These are phyloP conservation scores for Chionomys nivalis DNA, from an alignment of 2,113 vertebrate species.

Conservation along the genomic window DNA sequence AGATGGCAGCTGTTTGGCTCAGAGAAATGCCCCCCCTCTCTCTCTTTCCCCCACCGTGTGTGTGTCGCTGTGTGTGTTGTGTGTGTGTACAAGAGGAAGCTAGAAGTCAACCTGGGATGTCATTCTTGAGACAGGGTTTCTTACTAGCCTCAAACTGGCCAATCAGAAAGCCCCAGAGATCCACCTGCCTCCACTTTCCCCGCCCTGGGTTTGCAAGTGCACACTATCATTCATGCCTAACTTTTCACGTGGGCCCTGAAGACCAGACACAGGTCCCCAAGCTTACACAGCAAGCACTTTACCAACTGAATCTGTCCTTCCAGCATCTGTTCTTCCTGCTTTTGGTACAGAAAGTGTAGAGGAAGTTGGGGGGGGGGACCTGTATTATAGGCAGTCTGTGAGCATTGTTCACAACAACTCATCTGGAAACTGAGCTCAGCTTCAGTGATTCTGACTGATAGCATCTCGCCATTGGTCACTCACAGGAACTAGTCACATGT, in stretches of 20 bases:
- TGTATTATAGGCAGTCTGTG: no score
- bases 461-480: not conserved
- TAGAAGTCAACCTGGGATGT: not conserved
- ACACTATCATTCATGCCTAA: no score
- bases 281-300: not conserved
- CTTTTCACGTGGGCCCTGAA: not conserved
- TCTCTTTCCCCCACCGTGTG: no score
- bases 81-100: not conserved
- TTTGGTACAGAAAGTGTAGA: not conserved
- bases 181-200: not conserved
- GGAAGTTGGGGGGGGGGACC: rapidly evolving
- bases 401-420: not conserved
- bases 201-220: not conserved
- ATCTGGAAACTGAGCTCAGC: no score
- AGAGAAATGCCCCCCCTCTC: not conserved
- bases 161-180: not conserved
- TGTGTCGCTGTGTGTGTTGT: no score
- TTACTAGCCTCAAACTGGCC: not conserved
- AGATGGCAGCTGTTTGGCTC: not conserved
- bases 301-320: not conserved
- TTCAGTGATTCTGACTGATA: not conserved
- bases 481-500: rapidly evolving
- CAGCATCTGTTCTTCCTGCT: not conserved
- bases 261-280: not conserved
- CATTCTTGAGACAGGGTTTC: not conserved